Percentiles rank a stretch among this genome's conserved stretches.
phyloP scores from a whole-genome alignment of 2,888 invertebrate genomes.

The Stratiomys singularior region DNA sequence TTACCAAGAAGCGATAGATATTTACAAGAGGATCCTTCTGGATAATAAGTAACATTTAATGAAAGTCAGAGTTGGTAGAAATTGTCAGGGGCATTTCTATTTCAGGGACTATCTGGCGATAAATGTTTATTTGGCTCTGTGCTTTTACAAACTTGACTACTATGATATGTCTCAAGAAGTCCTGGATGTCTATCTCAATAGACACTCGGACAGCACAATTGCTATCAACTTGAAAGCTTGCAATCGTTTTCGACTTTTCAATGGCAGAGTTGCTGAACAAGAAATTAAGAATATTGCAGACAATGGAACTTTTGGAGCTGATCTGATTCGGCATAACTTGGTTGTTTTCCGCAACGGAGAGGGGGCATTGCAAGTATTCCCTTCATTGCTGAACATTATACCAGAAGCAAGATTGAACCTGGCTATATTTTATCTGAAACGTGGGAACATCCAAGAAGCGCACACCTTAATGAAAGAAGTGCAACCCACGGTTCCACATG shows the following conservation, averaged over 20 bases:
- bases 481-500: constrained; percentile 93
- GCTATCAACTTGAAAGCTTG: constrained; percentile 92
- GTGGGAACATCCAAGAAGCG: constrained; percentile 89
- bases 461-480: constrained; percentile 88
- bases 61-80: no score
- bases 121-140: constrained; percentile 96
- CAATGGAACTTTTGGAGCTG: constrained; percentile 86
- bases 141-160: constrained; percentile 98
- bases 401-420: constrained; percentile 97
- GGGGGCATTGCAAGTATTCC: constrained; percentile 90
- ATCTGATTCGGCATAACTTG: constrained; percentile 93
- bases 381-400: constrained; percentile 91
- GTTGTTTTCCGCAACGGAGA: constrained; percentile 95
- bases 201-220: constrained; percentile 92
- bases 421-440: constrained; percentile 91
- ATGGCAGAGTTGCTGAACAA: constrained; percentile 93
- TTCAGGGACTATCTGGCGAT: constrained; percentile 88
- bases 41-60: constrained; percentile 87
- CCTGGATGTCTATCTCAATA: constrained; percentile 90
- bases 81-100: constrained; percentile 54
- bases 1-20: constrained; percentile 98
- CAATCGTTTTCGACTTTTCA: constrained; percentile 82
- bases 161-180: constrained; percentile 98
- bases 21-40: constrained; percentile 91
- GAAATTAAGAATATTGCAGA: constrained; percentile 85